Evolutionary conservation across 2,113 vertebrate species (phyloP).

Genomic region (Girardinichthys multiradiatus): DNA sequence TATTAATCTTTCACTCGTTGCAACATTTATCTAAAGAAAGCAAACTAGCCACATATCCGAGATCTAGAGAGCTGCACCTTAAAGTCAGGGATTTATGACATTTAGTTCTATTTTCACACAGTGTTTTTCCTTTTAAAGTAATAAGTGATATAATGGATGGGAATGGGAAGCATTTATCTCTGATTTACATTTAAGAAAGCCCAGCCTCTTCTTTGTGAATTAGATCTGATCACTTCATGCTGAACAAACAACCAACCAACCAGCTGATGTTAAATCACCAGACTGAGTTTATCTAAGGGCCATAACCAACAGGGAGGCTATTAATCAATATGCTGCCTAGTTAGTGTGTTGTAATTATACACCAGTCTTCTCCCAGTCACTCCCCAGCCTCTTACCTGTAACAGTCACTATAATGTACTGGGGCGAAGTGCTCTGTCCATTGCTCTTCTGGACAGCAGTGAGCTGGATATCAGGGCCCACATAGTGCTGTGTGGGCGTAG

Average conservation of each 20-base stretch:
- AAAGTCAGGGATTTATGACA: too few species aligned
- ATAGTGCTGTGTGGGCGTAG: slow-evolving; percentile 73
- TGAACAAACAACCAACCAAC: not conserved
- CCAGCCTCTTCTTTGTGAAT: not conserved
- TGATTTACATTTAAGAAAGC: not conserved
- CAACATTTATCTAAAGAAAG: too few species aligned
- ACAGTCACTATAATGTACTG: slow-evolving; percentile 93
- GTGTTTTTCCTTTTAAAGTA: not conserved
- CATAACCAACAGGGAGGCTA: not conserved
- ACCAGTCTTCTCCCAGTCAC: not conserved
- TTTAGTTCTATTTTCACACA: too few species aligned
- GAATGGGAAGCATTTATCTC: not conserved
- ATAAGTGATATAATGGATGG: not conserved
- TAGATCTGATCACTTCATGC: not conserved
- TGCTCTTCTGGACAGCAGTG: slow-evolving; percentile 68
- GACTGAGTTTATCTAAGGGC: not conserved
- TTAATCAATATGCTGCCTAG: not conserved
- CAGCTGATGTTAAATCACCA: not conserved
- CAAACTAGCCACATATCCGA: too few species aligned
- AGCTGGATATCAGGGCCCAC: slow-evolving; percentile 73
- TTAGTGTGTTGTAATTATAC: not conserved
- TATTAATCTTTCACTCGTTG: too few species aligned
- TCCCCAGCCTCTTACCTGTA: slow-evolving; percentile 82
- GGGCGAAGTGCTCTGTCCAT: slow-evolving; percentile 77
- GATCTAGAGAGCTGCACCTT: too few species aligned